phyloP scores from a whole-genome alignment of 2,113 vertebrate genomes.

The Brachypteracias leptosomus region DNA sequence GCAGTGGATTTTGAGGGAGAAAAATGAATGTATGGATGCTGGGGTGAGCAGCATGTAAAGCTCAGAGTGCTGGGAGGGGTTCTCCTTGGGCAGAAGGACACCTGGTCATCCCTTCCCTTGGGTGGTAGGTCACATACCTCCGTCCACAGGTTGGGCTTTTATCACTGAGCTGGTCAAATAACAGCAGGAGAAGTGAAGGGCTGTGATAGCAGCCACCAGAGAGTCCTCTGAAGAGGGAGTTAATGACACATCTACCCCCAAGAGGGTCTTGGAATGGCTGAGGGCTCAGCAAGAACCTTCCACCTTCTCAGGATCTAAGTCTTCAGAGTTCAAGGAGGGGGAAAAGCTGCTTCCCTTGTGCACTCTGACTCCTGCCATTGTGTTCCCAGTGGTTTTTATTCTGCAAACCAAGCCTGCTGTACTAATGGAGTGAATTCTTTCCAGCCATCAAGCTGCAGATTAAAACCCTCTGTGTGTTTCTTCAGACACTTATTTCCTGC shows the following conservation, averaged over 20 bases:
- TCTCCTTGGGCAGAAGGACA: neutral
- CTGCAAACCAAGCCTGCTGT: neutral
- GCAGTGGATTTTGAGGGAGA: neutral
- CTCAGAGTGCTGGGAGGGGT: neutral
- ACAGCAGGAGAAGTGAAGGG: neutral
- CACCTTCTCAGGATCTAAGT: neutral
- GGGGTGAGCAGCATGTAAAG: neutral
- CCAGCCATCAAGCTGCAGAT: neutral
- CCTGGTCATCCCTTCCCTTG: neutral
- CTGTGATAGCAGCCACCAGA: neutral
- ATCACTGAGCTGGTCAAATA: fast-evolving
- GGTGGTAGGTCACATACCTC: fast-evolving
- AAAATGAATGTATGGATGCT: neutral
- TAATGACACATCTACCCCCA: neutral
- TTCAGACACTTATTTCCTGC: neutral
- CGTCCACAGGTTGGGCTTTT: fast-evolving
- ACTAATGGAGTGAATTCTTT: neutral
- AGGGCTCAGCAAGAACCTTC: neutral
- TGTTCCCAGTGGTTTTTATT: neutral
- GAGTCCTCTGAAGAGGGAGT: neutral
- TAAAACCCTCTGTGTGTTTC: conserved; percentile 3
- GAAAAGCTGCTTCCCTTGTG: neutral
- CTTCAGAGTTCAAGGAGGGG: neutral
- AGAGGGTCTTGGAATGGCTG: neutral
- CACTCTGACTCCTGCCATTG: neutral